These are phyloP conservation scores for Artibeus lituratus DNA, from an alignment of 2,797 vertebrate species.

Conservation along the genomic window DNA sequence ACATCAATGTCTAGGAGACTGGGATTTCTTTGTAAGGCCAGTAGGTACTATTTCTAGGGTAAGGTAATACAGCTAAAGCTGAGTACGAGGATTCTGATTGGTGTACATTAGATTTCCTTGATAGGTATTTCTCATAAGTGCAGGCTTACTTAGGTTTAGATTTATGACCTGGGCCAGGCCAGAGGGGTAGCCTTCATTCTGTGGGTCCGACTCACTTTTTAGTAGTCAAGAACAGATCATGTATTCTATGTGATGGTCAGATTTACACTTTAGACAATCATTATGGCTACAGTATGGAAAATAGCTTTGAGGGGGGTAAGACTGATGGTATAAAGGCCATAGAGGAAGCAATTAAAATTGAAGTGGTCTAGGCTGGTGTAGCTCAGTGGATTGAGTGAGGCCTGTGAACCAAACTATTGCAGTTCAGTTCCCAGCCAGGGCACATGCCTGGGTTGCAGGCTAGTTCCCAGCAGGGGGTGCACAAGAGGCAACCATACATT, in stretches of 20 bases:
- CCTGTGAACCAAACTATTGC: too few species aligned
- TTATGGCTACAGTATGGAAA: background rate
- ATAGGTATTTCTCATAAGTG: background rate
- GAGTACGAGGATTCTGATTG: background rate
- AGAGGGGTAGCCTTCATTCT: background rate
- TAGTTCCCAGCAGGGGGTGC: too few species aligned
- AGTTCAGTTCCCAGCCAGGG: too few species aligned
- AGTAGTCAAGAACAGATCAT: background rate
- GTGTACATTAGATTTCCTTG: background rate
- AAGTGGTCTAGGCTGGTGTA: background rate
- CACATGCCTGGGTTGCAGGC: too few species aligned
- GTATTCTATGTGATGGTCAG: background rate
- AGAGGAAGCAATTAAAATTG: background rate
- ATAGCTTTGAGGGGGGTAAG: background rate
- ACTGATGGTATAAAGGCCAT: background rate
- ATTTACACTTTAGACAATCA: background rate
- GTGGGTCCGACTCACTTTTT: background rate
- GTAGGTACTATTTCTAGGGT: background rate
- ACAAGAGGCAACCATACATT: too few species aligned
- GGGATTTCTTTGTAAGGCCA: background rate
- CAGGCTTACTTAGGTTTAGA: background rate
- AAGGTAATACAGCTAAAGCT: background rate
- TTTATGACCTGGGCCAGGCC: background rate
- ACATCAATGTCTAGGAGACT: background rate
- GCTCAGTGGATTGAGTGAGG: too few species aligned